Conservation (phyloP, 2,888 invertebrate genomes). For the Linyphia triangularis region DNA sequence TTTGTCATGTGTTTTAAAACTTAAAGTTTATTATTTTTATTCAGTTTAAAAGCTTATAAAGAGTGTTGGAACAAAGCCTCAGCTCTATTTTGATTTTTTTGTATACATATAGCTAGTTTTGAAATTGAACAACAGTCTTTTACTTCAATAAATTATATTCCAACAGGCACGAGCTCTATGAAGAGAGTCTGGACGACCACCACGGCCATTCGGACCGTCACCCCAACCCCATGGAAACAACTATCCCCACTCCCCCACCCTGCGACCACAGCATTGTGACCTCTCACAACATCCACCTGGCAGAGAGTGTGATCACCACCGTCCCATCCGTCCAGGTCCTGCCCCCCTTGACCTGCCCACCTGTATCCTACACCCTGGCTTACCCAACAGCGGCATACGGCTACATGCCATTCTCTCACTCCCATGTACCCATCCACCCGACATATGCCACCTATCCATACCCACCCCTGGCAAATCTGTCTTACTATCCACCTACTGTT, state of each 20-base stretch:
- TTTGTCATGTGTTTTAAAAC: too few species aligned
- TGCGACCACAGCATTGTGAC: constrained; percentile 66
- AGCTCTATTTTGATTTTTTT: too few species aligned
- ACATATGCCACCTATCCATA: constrained; percentile 74
- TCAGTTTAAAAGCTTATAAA: too few species aligned
- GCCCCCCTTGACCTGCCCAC: constrained; percentile 71
- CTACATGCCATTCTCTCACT: constrained; percentile 74
- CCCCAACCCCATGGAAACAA: constrained; percentile 25
- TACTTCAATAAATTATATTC: neutral
- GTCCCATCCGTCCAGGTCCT: constrained; percentile 75
- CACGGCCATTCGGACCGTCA: constrained; percentile 52
- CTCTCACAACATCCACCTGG: constrained; percentile 67
- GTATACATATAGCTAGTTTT: too few species aligned
- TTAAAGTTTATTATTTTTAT: too few species aligned
- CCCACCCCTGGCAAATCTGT: constrained; percentile 65
- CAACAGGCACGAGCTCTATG: constrained; percentile 76
- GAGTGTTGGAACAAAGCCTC: too few species aligned
- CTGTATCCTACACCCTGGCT: constrained; percentile 70
- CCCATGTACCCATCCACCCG: constrained; percentile 74
- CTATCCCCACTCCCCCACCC: constrained; percentile 38
- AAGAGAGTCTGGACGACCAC: constrained; percentile 75
- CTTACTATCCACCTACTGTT: constrained; percentile 73
- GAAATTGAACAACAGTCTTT: too few species aligned
- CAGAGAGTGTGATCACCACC: constrained; percentile 72
- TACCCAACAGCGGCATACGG: constrained; percentile 72